Evolutionary conservation across 2,888 invertebrate species (phyloP), one percentile per base, ranked within the genome.

Genomic region (Morpho deidamia): DNA sequence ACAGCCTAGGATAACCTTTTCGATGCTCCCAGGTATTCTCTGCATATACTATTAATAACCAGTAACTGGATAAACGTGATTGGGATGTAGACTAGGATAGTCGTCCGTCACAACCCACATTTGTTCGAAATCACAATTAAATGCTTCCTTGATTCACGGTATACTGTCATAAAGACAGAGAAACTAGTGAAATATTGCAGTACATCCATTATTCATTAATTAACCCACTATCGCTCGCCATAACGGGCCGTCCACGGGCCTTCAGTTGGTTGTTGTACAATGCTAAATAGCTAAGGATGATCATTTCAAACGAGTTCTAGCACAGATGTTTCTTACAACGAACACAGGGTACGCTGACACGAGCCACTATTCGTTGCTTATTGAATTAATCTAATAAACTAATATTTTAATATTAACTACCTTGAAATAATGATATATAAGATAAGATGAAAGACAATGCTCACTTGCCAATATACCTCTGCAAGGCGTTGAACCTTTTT

Each of bases 181-280:
- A 79, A 77, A 78, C 69, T 66, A 70, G 69, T 81, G 77, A 82
- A 76, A 78, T 83, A 83, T 81, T 75, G 72, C 76, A 65, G 63
- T 71, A 71, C 68, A 80, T 83, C 78, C 76, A 82, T 83, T 83
- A 82, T 82, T 83, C 78, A 83, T 81, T 82, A 78, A 83, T 83
- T 82, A 83, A 79, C 72, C 74, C 66, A 79, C 76, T 74, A 77
- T 74, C 73, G 68, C 66, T 67, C 65, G 63, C 75, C 69, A 72
- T 80, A 82, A 77, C 78, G 74, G 81, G 69, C 59, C 63, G 60
- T 67, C 64, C 59, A 67, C 71, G 67, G 66, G 65, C 66, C 68
- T 68, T 60, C 23, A 61, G 56, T 51, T 46, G 62, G 62, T 53
- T 55, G 56, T 52, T 40, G 59, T 61, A 60, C 55, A 53, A 51